Conservation (phyloP, 2,113 vertebrate genomes). For the Mirza zaza region DNA sequence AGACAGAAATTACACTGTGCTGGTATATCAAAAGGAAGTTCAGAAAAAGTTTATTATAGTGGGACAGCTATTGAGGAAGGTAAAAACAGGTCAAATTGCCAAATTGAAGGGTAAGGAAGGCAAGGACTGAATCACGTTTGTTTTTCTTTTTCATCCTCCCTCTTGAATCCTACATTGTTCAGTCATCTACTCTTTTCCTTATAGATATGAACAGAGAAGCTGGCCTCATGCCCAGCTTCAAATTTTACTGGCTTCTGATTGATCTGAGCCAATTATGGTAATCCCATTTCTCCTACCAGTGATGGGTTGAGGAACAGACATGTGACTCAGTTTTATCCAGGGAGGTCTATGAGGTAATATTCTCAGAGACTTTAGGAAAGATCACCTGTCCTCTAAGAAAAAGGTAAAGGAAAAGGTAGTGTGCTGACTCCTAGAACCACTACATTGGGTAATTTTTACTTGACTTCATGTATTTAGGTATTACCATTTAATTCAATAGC, state of each 20-base stretch:
- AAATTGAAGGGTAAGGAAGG: neutral
- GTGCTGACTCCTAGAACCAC: neutral
- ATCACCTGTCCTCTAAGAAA: neutral
- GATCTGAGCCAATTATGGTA: neutral
- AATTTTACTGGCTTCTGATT: neutral
- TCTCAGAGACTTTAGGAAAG: neutral
- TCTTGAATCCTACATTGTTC: neutral
- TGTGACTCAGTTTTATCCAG: neutral
- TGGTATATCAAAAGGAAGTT: neutral
- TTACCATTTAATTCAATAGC: neutral
- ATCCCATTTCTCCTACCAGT: neutral
- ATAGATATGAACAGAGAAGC: neutral
- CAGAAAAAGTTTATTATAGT: neutral
- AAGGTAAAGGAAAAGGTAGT: neutral
- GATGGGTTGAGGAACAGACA: neutral
- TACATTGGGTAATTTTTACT: neutral
- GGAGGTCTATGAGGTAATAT: neutral
- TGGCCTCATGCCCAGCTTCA: neutral
- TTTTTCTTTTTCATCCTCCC: neutral
- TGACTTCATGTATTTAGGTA: neutral
- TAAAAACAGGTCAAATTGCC: neutral
- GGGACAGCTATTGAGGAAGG: neutral
- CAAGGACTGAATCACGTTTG: neutral
- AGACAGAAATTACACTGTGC: neutral
- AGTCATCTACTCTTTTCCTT: neutral